These are phyloP conservation scores for Pocillopora meandrina DNA, from an alignment of 92 coral and sea anemone species.

Conservation along the genomic window DNA sequence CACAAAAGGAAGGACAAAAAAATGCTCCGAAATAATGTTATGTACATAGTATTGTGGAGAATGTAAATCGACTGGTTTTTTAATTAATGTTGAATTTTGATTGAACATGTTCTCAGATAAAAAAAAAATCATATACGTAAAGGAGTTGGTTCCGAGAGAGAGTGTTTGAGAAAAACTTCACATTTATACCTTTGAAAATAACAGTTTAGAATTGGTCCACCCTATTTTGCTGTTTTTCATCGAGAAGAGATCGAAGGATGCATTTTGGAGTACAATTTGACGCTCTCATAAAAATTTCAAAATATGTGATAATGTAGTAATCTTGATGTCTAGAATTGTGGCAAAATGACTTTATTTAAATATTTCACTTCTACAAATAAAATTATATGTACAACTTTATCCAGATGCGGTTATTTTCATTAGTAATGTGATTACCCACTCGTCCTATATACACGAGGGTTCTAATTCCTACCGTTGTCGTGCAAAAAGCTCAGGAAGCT, in stretches of 20 bases:
- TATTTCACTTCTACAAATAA: slow-evolving; percentile 15
- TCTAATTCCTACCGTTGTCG: too few species aligned
- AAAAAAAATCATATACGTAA: background rate
- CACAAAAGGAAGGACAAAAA: slow-evolving; percentile 32
- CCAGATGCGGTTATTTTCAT: too few species aligned
- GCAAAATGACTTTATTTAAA: background rate
- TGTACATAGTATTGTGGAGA: background rate
- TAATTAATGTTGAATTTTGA: background rate
- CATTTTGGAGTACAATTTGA: background rate
- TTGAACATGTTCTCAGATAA: background rate
- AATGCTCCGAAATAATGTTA: slow-evolving; percentile 18
- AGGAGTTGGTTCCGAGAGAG: background rate
- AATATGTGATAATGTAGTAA: background rate
- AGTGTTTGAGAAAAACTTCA: background rate
- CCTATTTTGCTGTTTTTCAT: too few species aligned
- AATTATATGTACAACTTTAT: background rate
- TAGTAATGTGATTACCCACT: too few species aligned
- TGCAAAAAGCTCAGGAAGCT: too few species aligned
- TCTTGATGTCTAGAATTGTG: background rate
- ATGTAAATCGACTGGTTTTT: background rate
- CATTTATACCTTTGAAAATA: background rate
- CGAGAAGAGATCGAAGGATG: too few species aligned
- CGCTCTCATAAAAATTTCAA: background rate
- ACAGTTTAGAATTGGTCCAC: background rate
- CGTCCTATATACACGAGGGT: too few species aligned